phyloP scores from a whole-genome alignment of 2,888 invertebrate species.

The Horisme vitalbata region DNA sequence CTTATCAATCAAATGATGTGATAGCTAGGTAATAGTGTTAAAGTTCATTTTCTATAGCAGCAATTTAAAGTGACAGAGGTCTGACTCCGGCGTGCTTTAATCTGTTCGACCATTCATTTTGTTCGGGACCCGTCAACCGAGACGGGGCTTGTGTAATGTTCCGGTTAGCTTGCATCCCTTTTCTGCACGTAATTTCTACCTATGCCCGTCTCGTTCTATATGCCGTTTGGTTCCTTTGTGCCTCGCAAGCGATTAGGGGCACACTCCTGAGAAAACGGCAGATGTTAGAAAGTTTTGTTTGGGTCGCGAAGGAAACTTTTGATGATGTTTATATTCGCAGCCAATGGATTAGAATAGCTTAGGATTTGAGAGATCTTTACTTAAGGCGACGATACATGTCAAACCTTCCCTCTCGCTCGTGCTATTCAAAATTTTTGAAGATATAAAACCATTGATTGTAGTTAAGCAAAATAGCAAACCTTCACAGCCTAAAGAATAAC shows the following conservation, averaged over 20 bases:
- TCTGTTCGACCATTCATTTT: conserved; percentile 75
- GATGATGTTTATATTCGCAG: conserved; percentile 52
- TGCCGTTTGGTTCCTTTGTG: conserved; percentile 69
- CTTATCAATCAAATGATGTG: background rate
- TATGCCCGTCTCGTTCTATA: conserved; percentile 46
- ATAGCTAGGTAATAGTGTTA: background rate
- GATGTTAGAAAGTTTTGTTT: conserved; percentile 72
- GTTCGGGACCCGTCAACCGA: conserved; percentile 77
- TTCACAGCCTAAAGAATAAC: too few species aligned
- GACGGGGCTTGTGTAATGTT: conserved; percentile 75
- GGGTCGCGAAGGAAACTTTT: conserved; percentile 58
- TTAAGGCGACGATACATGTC: too few species aligned
- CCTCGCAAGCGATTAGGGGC: conserved; percentile 69
- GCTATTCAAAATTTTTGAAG: too few species aligned
- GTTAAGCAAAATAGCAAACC: too few species aligned
- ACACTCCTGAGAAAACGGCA: conserved; percentile 80
- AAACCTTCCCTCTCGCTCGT: too few species aligned
- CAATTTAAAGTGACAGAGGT: conserved; percentile 5
- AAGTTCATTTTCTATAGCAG: background rate
- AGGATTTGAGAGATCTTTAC: conserved; percentile 45
- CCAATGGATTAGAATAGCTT: conserved; percentile 43
- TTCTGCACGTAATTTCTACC: conserved; percentile 31
- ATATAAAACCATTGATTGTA: too few species aligned
- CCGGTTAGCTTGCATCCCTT: conserved; percentile 55
- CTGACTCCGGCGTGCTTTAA: conserved; percentile 68